phyloP scores from a whole-genome alignment of 2,797 vertebrate species.

The Argyrosomus regius region DNA sequence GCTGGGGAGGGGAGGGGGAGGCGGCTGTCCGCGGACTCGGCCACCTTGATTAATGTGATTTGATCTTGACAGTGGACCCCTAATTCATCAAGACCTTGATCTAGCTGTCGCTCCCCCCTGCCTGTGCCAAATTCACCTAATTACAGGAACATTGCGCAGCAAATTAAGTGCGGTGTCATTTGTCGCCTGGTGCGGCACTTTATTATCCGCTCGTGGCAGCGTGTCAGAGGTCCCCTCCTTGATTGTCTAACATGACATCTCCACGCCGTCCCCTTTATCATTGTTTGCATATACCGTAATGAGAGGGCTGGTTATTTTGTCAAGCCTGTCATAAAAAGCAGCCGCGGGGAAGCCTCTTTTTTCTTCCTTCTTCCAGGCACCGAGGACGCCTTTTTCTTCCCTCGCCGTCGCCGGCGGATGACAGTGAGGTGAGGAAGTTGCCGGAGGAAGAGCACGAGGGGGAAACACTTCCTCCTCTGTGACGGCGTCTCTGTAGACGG shows the following conservation, averaged over 20 bases:
- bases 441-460: neutral
- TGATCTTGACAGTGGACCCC: conserved; percentile 88
- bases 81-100: conserved; percentile 92
- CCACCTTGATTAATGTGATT: conserved; percentile 92
- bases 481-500: conserved; percentile 16
- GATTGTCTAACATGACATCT: conserved; percentile 86
- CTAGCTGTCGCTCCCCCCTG: conserved; percentile 86
- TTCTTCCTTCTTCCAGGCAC: conserved; percentile 16
- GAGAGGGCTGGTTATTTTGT: conserved; percentile 82
- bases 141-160: conserved; percentile 88
- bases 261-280: conserved; percentile 80
- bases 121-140: conserved; percentile 90
- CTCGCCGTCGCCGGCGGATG: neutral
- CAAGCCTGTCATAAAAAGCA: conserved; percentile 75
- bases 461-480: conserved; percentile 8
- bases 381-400: conserved; percentile 31
- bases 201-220: conserved; percentile 81
- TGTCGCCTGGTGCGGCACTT: conserved; percentile 82
- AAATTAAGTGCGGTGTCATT: conserved; percentile 90
- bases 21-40: conserved; percentile 82
- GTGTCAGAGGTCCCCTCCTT: conserved; percentile 86
- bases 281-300: conserved; percentile 87
- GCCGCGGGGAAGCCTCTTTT: conserved; percentile 47
- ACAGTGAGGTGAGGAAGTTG: conserved; percentile 30
- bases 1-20: conserved; percentile 33